Evolutionary conservation across 2,888 invertebrate species (phyloP), one percentile per base, ranked within the genome.

Genomic region (Mesorhabditis sp.): DNA sequence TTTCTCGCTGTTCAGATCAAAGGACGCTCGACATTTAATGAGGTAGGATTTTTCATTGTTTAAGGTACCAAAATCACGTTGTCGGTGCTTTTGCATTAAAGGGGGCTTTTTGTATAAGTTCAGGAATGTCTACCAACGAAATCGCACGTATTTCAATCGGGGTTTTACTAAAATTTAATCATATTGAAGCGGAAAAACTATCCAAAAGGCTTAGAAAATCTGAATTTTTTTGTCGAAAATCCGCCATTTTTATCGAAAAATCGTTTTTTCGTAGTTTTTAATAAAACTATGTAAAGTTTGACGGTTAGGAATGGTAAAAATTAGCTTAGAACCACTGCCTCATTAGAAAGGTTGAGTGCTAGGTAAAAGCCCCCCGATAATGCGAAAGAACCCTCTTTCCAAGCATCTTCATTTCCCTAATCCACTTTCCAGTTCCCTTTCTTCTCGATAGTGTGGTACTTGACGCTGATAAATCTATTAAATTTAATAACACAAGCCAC

Each of bases 381-480:
- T 28, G 28, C 28, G 28, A 28, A n/a, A n/a, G n/a, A n/a, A n/a
- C n/a, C n/a, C 15, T 41, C 7, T 44, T 13, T 65, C 44, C 45
- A 2, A 41, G 1, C 28, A 28, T 28, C 28, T 28, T 28, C 2
- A 28, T 28, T 28, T 28, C 28, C 1, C 28, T 28, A 45, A 64
- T 44, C 13, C 50, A 44, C 64, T 61, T n/a, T 71, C 50, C 74
- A 74, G 72, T 69, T 69, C 44, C 62, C 69, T 5, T 76, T 76
- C 68, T 76, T 76, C 65, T 68, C 74, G 42, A 76, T 76, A 62
- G 76, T 76, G 4, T 76, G 71, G 65, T 72, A 76, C 66, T 62
- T 76, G 66, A 73, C 73, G 4, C 10, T 69, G 5, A 68, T 68
- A 4, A 73, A 73, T 69, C 6, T 28, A 4, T 10, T 64, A 5